Conservation (phyloP, 2,888 invertebrate genomes). For the Bimastos eiseni region DNA sequence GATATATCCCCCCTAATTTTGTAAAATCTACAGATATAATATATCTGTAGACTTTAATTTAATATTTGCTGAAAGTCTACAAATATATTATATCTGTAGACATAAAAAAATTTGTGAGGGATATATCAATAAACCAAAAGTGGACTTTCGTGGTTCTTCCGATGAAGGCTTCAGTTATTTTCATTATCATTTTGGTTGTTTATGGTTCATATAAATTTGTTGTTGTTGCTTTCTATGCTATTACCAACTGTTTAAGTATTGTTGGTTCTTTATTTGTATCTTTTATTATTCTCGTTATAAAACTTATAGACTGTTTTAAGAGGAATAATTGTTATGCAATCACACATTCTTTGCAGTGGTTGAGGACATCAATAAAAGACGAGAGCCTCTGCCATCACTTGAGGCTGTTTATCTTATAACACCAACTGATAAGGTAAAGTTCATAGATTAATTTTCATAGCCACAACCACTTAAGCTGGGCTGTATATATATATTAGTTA, state of each 20-base stretch:
- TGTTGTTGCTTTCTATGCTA: background rate
- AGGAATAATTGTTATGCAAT: background rate
- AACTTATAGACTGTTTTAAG: background rate
- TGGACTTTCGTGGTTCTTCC: too few relatives aligned
- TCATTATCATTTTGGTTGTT: background rate
- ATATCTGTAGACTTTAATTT: too few relatives aligned
- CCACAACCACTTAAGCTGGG: background rate
- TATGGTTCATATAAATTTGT: background rate
- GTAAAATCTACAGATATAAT: too few relatives aligned
- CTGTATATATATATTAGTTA: too few relatives aligned
- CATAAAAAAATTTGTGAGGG: too few relatives aligned
- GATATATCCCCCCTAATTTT: too few relatives aligned
- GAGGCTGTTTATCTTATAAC: conserved; percentile 98
- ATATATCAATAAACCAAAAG: too few relatives aligned
- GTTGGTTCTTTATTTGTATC: background rate
- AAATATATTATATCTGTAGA: too few relatives aligned
- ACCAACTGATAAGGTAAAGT: conserved; percentile 78
- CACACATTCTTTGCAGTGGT: conserved; percentile 73
- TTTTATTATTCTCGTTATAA: background rate
- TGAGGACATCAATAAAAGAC: conserved; percentile 93
- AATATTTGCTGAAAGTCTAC: too few relatives aligned
- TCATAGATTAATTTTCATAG: background rate
- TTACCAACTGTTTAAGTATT: background rate
- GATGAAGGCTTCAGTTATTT: too few relatives aligned
- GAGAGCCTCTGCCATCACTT: conserved; percentile 93